Evolutionary conservation across 2,113 vertebrate genomes (phyloP), one percentile per base, ranked within the genome.

Genomic region (Oncorhynchus clarkii): DNA sequence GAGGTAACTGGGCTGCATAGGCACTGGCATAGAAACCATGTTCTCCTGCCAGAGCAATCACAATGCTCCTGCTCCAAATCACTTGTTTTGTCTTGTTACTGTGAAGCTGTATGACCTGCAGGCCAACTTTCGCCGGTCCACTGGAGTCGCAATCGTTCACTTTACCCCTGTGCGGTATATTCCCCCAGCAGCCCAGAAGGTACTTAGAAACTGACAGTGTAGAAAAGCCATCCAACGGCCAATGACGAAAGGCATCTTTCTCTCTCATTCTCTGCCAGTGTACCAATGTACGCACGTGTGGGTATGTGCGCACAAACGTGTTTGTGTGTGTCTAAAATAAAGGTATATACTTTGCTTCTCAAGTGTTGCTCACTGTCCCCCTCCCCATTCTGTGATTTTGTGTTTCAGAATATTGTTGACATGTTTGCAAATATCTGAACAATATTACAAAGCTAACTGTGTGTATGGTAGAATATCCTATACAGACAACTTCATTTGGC

Each of bases 81-180:
- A 60, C 27, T 24, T 24, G 26, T 70, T 62, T 49, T 67, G 49
- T 64, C 62, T 72, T 45, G 68, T 81, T 81, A 71, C 31, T 20
- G 29, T 22, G 5, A 69, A 69, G 67, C 20, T 22, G 20, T 31
- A 24, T 65, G 57, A 54, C 51, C 67, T 68, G 27, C 16, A 59
- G 48, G 49, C 54, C 20, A 11, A n/a, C 11, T 34, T 26, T 34
- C 66, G 18, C 26, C 18, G 9, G 26, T 68, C 29, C 59, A 45
- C 1, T 16, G 24, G 24, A 29, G 31, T 26, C 27, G 14, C 13
- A 24, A 22, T 75, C 39, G 57, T 59, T 20, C 64, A 14, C 39
- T 75, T 48, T 66, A n/a, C 51, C 12, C 13, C 7, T 70, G 68
- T 45, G 39, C 22, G 49, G 68, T 49, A 70, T 64, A 51, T 74